A percentile compares a stretch with the other conserved stretches of the same genome.
These are phyloP conservation scores for Rotaria magnacalcarata DNA, from an alignment of 2,888 invertebrate species.

Conservation along the genomic window DNA sequence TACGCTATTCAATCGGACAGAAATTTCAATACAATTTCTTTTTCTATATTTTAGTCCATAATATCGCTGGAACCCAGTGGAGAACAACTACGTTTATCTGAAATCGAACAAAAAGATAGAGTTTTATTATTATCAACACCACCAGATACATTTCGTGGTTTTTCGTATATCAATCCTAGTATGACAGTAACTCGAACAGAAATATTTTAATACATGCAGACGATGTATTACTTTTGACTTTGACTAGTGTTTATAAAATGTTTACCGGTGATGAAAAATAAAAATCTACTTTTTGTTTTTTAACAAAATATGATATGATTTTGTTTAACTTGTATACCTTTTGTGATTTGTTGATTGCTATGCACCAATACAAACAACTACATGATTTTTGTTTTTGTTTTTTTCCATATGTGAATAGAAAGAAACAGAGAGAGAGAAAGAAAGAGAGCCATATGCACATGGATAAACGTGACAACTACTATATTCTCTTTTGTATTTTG, in stretches of 20 bases:
- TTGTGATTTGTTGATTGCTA: background rate
- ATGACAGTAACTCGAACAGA: background rate
- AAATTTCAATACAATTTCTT: no score
- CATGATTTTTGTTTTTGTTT: no score
- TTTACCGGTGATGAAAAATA: no score
- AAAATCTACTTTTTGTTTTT: no score
- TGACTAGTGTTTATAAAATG: no score
- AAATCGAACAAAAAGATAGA: constrained; percentile 16
- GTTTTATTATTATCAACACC: constrained; percentile 20
- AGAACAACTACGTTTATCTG: background rate
- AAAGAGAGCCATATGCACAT: no score
- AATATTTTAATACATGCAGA: no score
- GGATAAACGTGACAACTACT: background rate
- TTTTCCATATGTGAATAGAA: no score
- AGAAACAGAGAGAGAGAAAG: no score
- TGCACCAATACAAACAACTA: background rate
- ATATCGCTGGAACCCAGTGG: background rate
- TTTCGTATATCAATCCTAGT: background rate
- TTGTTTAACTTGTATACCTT: background rate
- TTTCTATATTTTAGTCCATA: background rate
- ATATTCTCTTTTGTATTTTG: background rate
- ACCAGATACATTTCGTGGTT: constrained; percentile 21
- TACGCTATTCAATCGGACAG: no score
- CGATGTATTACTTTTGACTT: no score
- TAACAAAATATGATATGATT: no score